Evolutionary conservation across 2,797 vertebrate genomes (phyloP).

Genomic region (Onychomys leucogaster): DNA sequence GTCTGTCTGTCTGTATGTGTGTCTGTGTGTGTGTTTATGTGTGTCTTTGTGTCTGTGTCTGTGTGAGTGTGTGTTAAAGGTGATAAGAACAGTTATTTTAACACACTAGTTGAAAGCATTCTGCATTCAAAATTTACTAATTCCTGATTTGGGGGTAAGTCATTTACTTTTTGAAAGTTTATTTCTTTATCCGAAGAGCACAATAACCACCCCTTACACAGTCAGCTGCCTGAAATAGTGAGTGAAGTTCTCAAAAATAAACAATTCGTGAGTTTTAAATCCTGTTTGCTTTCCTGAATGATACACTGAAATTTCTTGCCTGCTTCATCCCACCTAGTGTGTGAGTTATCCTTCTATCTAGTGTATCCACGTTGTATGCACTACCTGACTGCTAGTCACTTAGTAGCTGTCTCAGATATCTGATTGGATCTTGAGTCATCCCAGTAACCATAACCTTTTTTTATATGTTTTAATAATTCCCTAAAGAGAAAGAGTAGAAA

Average conservation of each 20-base stretch:
- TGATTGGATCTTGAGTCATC: no score
- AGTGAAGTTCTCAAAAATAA: neutral
- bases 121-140: neutral
- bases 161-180: neutral
- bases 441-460: neutral
- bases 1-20: neutral
- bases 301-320: neutral
- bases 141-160: neutral
- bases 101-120: neutral
- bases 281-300: no score
- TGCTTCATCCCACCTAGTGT: no score
- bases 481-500: neutral
- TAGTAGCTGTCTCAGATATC: no score
- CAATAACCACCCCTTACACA: neutral
- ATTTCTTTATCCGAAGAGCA: conserved; percentile 4
- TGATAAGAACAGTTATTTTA: neutral
- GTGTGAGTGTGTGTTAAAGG: neutral
- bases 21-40: neutral
- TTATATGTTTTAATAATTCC: neutral
- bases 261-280: neutral
- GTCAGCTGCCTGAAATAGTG: neutral
- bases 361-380: accelerated
- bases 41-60: neutral
- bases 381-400: neutral
- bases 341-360: neutral